Conservation (phyloP, 2,797 vertebrate species). For the Characodon lateralis region DNA sequence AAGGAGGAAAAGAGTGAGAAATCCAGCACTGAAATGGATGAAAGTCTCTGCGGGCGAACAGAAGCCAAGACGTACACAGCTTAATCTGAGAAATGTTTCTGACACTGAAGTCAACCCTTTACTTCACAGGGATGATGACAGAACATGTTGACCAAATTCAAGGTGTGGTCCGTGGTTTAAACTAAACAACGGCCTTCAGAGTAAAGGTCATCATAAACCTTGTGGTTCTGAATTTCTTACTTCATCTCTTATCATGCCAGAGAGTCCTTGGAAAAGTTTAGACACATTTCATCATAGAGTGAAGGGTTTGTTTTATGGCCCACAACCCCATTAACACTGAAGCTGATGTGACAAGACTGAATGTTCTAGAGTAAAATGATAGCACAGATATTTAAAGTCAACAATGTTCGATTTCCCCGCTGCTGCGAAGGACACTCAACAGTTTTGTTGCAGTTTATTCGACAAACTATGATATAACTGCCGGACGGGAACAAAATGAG, state of each 20-base stretch:
- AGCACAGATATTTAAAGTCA: neutral
- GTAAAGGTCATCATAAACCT: slow-evolving; percentile 1
- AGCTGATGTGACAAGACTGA: slow-evolving; percentile 15
- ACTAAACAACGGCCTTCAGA: slow-evolving; percentile 3
- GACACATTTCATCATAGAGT: slow-evolving; percentile 33
- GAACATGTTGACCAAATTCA: neutral
- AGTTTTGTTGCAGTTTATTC: neutral
- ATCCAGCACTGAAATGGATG: slow-evolving; percentile 36
- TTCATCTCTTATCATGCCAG: neutral
- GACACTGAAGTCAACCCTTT: neutral
- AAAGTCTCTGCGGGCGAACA: slow-evolving; percentile 33
- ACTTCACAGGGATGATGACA: slow-evolving; percentile 9
- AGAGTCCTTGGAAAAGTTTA: slow-evolving; percentile 11
- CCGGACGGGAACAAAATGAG: neutral
- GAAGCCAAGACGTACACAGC: neutral
- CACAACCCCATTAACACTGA: neutral
- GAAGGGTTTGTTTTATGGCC: neutral
- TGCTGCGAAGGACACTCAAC: neutral
- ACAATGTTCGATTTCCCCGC: neutral
- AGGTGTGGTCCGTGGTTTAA: neutral
- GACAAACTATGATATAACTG: neutral
- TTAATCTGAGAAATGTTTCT: neutral
- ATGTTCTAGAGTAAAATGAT: slow-evolving; percentile 2
- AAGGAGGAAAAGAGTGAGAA: slow-evolving; percentile 2
- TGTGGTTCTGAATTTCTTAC: neutral